A percentile compares a stretch with the other conserved stretches of the same genome.
Conservation (phyloP, 2,888 invertebrate species). For the Terebella lapidaria region DNA sequence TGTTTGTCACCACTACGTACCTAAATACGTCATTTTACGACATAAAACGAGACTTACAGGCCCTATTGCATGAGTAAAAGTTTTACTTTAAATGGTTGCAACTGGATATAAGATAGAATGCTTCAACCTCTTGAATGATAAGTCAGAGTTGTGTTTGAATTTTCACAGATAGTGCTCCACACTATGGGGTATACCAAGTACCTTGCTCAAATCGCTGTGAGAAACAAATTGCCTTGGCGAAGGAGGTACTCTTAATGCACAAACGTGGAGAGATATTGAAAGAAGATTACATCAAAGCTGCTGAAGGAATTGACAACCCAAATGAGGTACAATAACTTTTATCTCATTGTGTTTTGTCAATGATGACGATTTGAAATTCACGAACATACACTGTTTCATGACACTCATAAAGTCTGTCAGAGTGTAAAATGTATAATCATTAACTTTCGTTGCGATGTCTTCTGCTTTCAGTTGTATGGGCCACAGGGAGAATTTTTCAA, state of each 20-base stretch:
- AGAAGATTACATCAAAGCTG: not conserved
- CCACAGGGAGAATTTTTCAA: not conserved
- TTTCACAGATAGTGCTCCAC: not conserved
- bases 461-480: not conserved
- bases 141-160: not conserved
- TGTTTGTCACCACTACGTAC: too few relatives aligned
- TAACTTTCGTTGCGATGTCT: not conserved
- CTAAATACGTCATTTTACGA: too few relatives aligned
- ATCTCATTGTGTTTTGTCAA: too few relatives aligned
- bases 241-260: not conserved
- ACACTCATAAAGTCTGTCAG: too few relatives aligned
- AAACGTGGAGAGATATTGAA: not conserved
- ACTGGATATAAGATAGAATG: too few relatives aligned
- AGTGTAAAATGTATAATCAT: too few relatives aligned
- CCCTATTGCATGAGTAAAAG: too few relatives aligned
- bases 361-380: too few relatives aligned
- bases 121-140: too few relatives aligned
- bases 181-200: not conserved
- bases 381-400: too few relatives aligned
- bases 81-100: too few relatives aligned
- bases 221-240: not conserved
- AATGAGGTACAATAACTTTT: not conserved
- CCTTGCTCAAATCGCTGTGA: not conserved
- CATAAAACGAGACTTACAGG: too few relatives aligned
- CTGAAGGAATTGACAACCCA: not conserved